Evolutionary conservation across 2,888 invertebrate genomes (phyloP).

Genomic region (Acanthosepion pharaonis): DNA sequence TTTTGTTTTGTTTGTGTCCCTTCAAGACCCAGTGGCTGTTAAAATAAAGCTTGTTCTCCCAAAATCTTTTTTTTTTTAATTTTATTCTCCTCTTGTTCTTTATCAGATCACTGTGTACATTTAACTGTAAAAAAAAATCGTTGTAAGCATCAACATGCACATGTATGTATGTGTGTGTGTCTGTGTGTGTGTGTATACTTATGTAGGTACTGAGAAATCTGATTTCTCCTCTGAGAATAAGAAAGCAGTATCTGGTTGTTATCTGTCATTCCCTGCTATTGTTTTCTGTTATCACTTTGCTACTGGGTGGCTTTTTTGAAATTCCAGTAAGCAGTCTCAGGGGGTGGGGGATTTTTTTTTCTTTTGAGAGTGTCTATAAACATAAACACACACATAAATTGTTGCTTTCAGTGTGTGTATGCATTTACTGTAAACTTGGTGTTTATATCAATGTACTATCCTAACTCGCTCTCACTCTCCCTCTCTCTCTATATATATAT

Average conservation of each 20-base stretch:
- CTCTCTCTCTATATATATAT: background rate
- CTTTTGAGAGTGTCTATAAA: background rate
- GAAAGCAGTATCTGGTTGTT: background rate
- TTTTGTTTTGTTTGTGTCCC: background rate
- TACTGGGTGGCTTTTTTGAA: slow-evolving; percentile 42
- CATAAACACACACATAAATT: background rate
- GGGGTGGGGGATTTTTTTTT: background rate
- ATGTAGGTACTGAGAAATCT: background rate
- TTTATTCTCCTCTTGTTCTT: slow-evolving; percentile 4
- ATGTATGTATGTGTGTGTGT: background rate
- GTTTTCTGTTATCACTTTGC: slow-evolving; percentile 37
- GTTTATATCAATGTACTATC: background rate
- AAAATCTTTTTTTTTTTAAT: background rate
- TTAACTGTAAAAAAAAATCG: background rate
- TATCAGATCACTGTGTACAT: background rate
- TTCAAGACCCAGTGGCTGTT: background rate
- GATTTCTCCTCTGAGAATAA: slow-evolving; percentile 1
- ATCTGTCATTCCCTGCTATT: slow-evolving; percentile 24
- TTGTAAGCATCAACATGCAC: background rate
- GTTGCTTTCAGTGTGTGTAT: background rate
- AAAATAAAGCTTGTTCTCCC: background rate
- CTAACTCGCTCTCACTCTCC: background rate
- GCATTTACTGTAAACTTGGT: background rate
- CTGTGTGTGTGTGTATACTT: background rate
- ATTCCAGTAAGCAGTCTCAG: background rate